phyloP scores from a whole-genome alignment of 1,140 invertebrate species.

The Procambarus clarkii region DNA sequence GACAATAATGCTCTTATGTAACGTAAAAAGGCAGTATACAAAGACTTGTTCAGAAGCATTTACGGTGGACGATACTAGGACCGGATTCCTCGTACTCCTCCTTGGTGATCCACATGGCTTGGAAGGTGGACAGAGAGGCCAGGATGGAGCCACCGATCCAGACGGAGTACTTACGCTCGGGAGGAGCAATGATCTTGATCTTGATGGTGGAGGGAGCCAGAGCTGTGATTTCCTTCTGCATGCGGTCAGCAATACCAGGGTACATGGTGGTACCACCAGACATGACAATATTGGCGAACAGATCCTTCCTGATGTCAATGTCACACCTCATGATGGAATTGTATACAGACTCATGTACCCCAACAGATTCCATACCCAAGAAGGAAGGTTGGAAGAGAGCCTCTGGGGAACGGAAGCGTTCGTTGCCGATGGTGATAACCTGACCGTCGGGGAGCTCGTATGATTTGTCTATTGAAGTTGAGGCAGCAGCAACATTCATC shows the following conservation, averaged over 20 bases:
- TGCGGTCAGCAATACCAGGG: constrained; percentile 80
- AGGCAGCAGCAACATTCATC: neutral
- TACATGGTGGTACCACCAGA: constrained; percentile 82
- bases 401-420: neutral
- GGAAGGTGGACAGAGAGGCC: constrained; percentile 91
- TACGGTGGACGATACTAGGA: constrained; percentile 33
- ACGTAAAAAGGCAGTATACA: neutral
- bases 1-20: too few relatives aligned
- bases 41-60: constrained; percentile 23
- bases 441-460: neutral
- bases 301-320: neutral
- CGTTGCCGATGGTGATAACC: neutral
- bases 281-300: constrained; percentile 75
- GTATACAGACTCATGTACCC: neutral
- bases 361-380: neutral
- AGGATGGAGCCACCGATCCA: constrained; percentile 78
- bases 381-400: neutral
- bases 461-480: neutral
- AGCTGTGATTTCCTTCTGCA: constrained; percentile 86
- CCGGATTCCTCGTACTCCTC: constrained; percentile 75
- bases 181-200: constrained; percentile 83
- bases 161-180: constrained; percentile 66
- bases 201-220: constrained; percentile 91
- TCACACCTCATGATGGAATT: neutral
- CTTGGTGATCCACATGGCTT: constrained; percentile 94